phyloP scores from a whole-genome alignment of 2,113 vertebrate genomes.

The Oceanodroma tethys region DNA sequence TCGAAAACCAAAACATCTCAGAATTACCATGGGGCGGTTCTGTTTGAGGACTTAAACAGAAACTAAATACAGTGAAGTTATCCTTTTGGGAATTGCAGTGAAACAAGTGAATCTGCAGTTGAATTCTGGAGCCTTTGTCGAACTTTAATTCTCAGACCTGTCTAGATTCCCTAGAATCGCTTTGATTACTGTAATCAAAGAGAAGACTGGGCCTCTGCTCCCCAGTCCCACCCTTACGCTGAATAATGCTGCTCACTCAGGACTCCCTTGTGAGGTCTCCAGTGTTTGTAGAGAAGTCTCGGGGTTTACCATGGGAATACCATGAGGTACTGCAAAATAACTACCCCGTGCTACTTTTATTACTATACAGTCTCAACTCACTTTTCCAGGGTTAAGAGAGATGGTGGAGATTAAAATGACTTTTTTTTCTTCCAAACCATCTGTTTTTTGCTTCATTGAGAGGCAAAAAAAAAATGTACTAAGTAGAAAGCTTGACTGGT shows the following conservation, averaged over 20 bases:
- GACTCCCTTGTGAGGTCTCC: not conserved
- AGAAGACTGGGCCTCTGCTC: not conserved
- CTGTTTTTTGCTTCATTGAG: not conserved
- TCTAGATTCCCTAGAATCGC: not conserved
- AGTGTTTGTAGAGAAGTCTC: not conserved
- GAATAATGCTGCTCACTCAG: not conserved
- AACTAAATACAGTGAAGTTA: not conserved
- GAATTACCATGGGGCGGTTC: not conserved
- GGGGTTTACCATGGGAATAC: not conserved
- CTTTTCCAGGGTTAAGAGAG: not conserved
- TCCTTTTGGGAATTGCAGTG: not conserved
- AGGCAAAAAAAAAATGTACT: not conserved
- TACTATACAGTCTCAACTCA: not conserved
- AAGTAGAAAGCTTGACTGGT: not conserved
- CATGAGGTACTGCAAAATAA: not conserved
- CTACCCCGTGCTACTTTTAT: not conserved
- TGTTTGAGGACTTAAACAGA: not conserved
- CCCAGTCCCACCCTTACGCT: not conserved
- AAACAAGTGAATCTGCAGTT: not conserved
- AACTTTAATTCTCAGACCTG: not conserved
- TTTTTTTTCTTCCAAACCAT: not conserved
- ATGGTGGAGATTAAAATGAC: not conserved
- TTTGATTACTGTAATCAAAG: not conserved
- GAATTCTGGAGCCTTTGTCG: not conserved
- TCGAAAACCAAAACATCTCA: accelerated